Conservation (phyloP, 2,113 vertebrate genomes). For the Ia io region DNA sequence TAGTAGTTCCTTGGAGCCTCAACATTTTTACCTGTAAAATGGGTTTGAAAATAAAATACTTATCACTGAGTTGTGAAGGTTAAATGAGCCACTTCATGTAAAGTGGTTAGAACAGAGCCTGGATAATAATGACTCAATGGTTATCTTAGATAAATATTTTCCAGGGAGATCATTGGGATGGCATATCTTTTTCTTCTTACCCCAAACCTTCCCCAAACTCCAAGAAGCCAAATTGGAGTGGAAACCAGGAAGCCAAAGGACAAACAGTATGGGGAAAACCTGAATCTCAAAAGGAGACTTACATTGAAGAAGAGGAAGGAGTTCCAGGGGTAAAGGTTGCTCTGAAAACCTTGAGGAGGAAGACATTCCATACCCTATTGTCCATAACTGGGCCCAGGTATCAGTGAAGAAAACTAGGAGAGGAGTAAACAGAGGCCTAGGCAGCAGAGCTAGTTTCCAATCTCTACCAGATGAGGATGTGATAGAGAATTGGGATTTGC, state of each 20-base stretch:
- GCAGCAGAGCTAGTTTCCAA: rapidly evolving
- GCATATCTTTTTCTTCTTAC: not conserved
- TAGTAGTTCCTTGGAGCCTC: not conserved
- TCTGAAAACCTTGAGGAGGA: not conserved
- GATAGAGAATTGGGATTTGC: not conserved
- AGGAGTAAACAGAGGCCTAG: not conserved
- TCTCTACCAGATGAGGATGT: not conserved
- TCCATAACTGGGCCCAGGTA: not conserved
- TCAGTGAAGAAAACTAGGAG: not conserved
- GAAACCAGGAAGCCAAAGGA: not conserved
- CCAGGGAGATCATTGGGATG: not conserved
- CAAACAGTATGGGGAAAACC: not conserved
- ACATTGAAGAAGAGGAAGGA: not conserved
- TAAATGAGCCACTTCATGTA: not conserved
- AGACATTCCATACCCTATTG: not conserved
- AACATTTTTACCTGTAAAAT: not conserved
- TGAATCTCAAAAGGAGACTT: not conserved
- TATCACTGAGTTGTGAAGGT: not conserved
- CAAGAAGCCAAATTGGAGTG: not conserved
- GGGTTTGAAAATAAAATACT: not conserved
- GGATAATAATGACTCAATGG: not conserved
- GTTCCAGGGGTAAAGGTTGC: not conserved
- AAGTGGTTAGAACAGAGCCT: not conserved
- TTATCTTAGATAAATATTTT: not conserved
- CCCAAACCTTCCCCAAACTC: not conserved